Base-by-base conservation (phyloP, 2,797 vertebrate species). In the Telmatherina bonti region DNA sequence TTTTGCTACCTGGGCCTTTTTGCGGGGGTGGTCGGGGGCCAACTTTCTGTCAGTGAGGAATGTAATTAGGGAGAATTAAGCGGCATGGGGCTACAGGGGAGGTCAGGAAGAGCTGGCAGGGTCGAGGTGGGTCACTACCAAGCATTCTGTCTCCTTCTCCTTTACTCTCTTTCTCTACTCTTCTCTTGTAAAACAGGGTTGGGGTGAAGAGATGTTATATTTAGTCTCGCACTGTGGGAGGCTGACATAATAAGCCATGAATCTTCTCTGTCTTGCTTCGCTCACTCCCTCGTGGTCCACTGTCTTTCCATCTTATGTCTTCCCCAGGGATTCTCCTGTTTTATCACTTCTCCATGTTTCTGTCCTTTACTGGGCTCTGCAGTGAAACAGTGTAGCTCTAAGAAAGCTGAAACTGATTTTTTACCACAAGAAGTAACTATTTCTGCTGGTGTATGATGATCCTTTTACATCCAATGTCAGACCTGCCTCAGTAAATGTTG, bases 21-120 rank as follows among this genome's bases (percentile, higher is more conserved):
- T 79, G 85, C 78, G 72, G 78, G 92, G 91, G 93, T 88, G 83
- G 85, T 90, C 74, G 53, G 85, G 88, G 92, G 95, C 96, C 96
- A 97, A 96, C 93, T 95, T 96, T 95, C 95, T 96, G 96, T 96
- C 96, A 96, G 93, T 95, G 85, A 78, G 93, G 96, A 98, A 97
- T 97, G 96, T 96, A 97, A 97, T 97, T 97, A 97, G 94, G 94
- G 94, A 94, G 94, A 96, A 96, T 96, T 96, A 96, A 96, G 94
- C 93, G 87, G 93, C 89, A 93, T 93, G 93, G 91, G 93, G 94
- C 90, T 93, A 90, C 93, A 90, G 75, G 90, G 88, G 93, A 96
- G 96, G 95, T 96, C 95, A 95, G 89, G 79, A 93, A 92, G 93
- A 95, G 82, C 94, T 93, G 94, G 93, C 91, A 94, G 93, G 94